phyloP scores from a whole-genome alignment of 2,888 invertebrate genomes.

The Sphaerophoria rueppellii region DNA sequence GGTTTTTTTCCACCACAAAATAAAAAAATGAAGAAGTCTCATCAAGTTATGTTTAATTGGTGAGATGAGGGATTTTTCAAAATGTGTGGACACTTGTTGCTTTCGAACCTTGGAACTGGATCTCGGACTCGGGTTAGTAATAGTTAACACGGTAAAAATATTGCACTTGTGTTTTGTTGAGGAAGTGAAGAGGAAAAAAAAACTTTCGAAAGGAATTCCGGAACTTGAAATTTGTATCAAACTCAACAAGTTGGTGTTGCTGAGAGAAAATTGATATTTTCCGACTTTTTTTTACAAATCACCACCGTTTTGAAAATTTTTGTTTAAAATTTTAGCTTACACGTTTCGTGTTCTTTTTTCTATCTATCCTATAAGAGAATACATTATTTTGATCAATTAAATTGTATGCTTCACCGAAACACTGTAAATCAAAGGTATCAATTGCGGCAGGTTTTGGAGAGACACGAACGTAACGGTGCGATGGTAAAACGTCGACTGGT shows the following conservation, averaged over 20 bases:
- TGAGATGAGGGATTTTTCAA: slow-evolving; percentile 5
- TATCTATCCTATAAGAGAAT: slow-evolving; percentile 33
- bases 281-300: not conserved
- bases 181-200: slow-evolving; percentile 12
- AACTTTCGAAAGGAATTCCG: slow-evolving; percentile 36
- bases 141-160: slow-evolving; percentile 32
- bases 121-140: not conserved
- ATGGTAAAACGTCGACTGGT: slow-evolving; percentile 73
- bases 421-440: slow-evolving; percentile 19
- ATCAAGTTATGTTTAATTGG: slow-evolving; percentile 39
- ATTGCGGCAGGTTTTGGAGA: not conserved
- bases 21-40: slow-evolving; percentile 26
- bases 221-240: slow-evolving; percentile 13
- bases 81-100: slow-evolving; percentile 23
- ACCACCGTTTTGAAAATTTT: slow-evolving; percentile 23
- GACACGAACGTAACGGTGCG: slow-evolving; percentile 66
- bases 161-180: slow-evolving; percentile 36
- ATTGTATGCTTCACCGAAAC: slow-evolving; percentile 38
- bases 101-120: not conserved
- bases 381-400: slow-evolving; percentile 32
- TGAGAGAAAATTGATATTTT: slow-evolving; percentile 3
- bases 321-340: not conserved
- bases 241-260: slow-evolving; percentile 22
- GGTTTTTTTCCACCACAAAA: slow-evolving; percentile 38
- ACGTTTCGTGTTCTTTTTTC: slow-evolving; percentile 34